Evolutionary conservation across 2,888 invertebrate species (phyloP), one percentile per base, ranked within the genome.

Genomic region (Crioceris asparagi): DNA sequence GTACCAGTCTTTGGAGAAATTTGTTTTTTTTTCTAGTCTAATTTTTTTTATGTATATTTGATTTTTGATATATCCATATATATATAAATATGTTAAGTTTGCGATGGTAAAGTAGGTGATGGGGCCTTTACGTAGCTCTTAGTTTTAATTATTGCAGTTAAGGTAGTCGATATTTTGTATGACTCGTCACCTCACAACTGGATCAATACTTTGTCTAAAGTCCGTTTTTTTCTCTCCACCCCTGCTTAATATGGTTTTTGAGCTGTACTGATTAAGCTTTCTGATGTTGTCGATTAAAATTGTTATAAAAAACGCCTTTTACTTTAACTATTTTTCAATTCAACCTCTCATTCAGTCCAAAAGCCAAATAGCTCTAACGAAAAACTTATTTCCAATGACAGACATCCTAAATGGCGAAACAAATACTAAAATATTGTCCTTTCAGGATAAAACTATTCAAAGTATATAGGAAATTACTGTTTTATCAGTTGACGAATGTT

Each of bases 221-320:
- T 54, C 53, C 50, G 50, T 47, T 47, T 45, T n/a, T n/a, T n/a
- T 19, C 36, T 38, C 41, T 46, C 45, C 54, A 51, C 56, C 58
- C 57, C 56, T 57, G 58, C 56, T 55, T 51, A 54, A 52, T 52
- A 51, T 54, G 43, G 46, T 53, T 50, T 55, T 49, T 52, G 46
- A 58, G 52, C 56, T 58, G 58, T 58, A 57, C 49, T 50, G 51
- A 53, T 47, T 50, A 53, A 53, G 54, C 54, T 55, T 55, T 56
- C 55, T 52, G 49, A 57, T 58, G 57, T 59, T 59, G 57, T 55
- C 52, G 47, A 59, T 57, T 57, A 57, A 57, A 58, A 56, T 56
- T 58, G 56, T 57, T 57, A 55, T 55, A 51, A 52, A 54, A 56
- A 52, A n/a, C n/a, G n/a, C n/a, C n/a, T n/a, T n/a, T n/a, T n/a